Evolutionary conservation across 2,888 invertebrate genomes (phyloP).

Genomic region (Stenodera caucasica): DNA sequence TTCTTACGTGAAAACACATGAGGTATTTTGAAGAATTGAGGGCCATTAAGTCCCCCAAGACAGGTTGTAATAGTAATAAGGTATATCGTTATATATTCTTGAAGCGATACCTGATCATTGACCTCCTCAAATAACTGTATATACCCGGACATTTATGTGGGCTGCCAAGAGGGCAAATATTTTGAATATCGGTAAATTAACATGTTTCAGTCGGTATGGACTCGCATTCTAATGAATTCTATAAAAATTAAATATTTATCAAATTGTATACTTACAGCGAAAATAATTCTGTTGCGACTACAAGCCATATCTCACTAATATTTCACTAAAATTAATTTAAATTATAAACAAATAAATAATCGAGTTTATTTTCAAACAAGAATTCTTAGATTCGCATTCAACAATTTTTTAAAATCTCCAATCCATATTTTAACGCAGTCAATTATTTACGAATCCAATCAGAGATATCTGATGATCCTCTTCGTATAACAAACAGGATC

Average conservation of each 20-base stretch:
- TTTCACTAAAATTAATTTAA: not conserved
- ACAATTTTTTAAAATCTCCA: constrained; percentile 5
- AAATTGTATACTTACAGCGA: constrained; percentile 28
- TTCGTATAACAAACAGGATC: too few relatives aligned
- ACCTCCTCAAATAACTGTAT: constrained; percentile 52
- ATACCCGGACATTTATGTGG: constrained; percentile 45
- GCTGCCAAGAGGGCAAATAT: constrained; percentile 40
- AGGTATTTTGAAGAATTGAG: too few relatives aligned
- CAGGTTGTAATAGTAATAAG: too few relatives aligned
- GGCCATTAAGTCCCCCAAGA: not conserved
- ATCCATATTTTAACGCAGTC: constrained; percentile 10
- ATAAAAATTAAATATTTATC: too few relatives aligned
- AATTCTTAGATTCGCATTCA: too few relatives aligned
- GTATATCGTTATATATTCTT: constrained; percentile 18
- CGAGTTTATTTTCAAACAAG: not conserved
- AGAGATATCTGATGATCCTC: too few relatives aligned
- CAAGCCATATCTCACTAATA: constrained; percentile 14
- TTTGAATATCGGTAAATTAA: constrained; percentile 34
- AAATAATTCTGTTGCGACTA: constrained; percentile 18
- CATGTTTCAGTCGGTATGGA: constrained; percentile 16
- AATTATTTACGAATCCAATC: too few relatives aligned
- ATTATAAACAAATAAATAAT: constrained; percentile 5
- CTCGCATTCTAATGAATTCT: not conserved
- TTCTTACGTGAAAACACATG: too few relatives aligned
- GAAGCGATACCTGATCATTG: constrained; percentile 49